Conservation (phyloP, 2,797 vertebrate genomes). For the Hoplostethus mediterraneus region DNA sequence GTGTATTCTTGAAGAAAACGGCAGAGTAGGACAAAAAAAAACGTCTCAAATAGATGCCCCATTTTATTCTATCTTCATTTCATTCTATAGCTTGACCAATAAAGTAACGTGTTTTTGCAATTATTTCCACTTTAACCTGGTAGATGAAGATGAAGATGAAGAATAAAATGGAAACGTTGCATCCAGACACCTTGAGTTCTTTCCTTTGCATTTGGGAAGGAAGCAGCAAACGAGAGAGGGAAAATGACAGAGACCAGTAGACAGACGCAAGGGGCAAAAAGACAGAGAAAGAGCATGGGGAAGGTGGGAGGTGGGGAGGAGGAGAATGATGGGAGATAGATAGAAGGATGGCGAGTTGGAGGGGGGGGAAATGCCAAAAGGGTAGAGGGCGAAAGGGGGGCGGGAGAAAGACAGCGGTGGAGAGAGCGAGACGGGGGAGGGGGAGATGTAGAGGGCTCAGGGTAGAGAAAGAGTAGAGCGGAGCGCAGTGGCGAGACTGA, state of each 20-base stretch:
- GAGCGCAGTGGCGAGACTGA: slow-evolving; percentile 80
- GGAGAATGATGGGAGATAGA: slow-evolving; percentile 72
- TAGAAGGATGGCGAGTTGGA: slow-evolving; percentile 81
- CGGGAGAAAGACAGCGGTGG: slow-evolving; percentile 55
- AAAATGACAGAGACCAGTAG: not conserved
- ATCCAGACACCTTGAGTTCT: not conserved
- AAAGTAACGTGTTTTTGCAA: not conserved
- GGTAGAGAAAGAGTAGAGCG: slow-evolving; percentile 31
- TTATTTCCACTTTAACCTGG: no score
- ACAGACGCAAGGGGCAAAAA: slow-evolving; percentile 50
- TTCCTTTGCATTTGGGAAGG: not conserved
- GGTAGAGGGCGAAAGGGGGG: slow-evolving; percentile 67
- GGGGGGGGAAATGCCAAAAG: slow-evolving; percentile 72
- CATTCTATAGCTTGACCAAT: no score
- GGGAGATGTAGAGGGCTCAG: slow-evolving; percentile 62
- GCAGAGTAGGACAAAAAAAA: not conserved
- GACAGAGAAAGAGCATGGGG: slow-evolving; percentile 39
- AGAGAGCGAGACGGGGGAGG: slow-evolving; percentile 46
- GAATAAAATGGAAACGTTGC: not conserved
- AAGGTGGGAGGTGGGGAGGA: slow-evolving; percentile 49
- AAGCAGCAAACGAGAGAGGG: not conserved
- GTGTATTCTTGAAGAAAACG: no score
- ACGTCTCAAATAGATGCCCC: no score
- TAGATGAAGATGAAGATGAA: no score
- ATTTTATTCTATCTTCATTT: no score